A percentile compares a stretch with the other conserved stretches of the same genome.
Evolutionary conservation across 2,797 vertebrate genomes (phyloP).

Genomic region (Pseudochaenichthys georgianus): DNA sequence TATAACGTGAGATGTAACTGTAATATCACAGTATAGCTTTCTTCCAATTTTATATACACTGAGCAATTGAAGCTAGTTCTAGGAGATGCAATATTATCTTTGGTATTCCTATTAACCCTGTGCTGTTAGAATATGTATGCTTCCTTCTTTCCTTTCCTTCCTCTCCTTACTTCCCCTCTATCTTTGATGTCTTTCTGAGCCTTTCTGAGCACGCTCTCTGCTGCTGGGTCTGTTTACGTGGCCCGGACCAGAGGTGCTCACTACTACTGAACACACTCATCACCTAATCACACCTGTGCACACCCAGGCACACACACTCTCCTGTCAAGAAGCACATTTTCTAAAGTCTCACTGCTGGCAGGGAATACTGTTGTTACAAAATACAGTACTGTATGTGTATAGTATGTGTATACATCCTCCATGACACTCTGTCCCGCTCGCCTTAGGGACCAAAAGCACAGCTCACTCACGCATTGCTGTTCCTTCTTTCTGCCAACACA

Average conservation of each 20-base stretch:
- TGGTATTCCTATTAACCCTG: conserved; percentile 79
- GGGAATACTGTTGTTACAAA: conserved; percentile 68
- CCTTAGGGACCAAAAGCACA: conserved; percentile 76
- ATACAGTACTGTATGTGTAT: conserved; percentile 55
- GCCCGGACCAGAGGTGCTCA: conserved; percentile 63
- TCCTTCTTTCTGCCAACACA: conserved; percentile 20
- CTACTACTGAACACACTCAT: conserved; percentile 53
- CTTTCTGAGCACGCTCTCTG: conserved; percentile 74
- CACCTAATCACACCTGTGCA: conserved; percentile 29
- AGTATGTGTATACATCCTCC: conserved; percentile 48
- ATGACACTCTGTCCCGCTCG: conserved; percentile 43
- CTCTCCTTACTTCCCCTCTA: conserved; percentile 53
- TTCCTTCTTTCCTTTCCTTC: conserved; percentile 68
- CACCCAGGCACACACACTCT: conserved; percentile 42
- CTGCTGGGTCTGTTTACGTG: conserved; percentile 63
- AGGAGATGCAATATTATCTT: conserved; percentile 87
- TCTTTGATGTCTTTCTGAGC: conserved; percentile 77
- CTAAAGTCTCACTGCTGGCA: conserved; percentile 80
- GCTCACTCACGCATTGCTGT: conserved; percentile 29
- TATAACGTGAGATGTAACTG: conserved; percentile 85
- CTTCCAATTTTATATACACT: conserved; percentile 89
- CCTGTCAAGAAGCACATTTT: conserved; percentile 81
- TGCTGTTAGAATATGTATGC: conserved; percentile 79
- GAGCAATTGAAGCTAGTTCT: conserved; percentile 84
- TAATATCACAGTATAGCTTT: conserved; percentile 87